These are phyloP conservation scores for Petroica traversi DNA, from an alignment of 2,113 vertebrate species.

Conservation along the genomic window DNA sequence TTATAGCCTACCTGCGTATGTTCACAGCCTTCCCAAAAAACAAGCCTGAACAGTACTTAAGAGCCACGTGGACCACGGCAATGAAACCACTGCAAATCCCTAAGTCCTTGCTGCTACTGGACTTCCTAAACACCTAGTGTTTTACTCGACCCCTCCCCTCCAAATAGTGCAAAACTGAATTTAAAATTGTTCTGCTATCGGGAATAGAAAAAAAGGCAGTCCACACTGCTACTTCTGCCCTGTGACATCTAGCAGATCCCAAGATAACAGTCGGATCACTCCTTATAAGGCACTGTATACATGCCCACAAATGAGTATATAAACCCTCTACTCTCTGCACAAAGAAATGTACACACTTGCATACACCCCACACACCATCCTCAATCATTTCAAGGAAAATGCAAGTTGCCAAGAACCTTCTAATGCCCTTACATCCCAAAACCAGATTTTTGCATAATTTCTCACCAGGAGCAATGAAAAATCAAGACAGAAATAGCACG, in stretches of 20 bases:
- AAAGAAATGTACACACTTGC: neutral
- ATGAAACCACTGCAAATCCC: neutral
- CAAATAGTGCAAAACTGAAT: neutral
- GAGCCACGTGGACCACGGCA: neutral
- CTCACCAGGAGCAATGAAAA: neutral
- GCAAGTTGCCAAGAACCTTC: neutral
- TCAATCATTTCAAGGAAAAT: neutral
- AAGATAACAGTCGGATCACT: neutral
- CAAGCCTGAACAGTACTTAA: neutral
- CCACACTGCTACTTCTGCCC: neutral
- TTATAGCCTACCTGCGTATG: neutral
- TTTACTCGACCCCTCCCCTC: accelerated
- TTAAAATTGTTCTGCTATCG: neutral
- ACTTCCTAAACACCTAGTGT: neutral
- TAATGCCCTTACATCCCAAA: neutral
- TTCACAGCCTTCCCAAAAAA: neutral
- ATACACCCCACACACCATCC: neutral
- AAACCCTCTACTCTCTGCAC: neutral
- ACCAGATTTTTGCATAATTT: neutral
- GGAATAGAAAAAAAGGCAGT: neutral
- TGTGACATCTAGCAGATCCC: neutral
- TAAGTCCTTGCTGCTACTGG: neutral
- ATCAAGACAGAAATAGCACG: neutral
- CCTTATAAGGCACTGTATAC: neutral
- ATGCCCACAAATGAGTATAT: neutral